Base-by-base conservation (phyloP, 1,140 invertebrate genomes). In the Drosophila sp. region DNA sequence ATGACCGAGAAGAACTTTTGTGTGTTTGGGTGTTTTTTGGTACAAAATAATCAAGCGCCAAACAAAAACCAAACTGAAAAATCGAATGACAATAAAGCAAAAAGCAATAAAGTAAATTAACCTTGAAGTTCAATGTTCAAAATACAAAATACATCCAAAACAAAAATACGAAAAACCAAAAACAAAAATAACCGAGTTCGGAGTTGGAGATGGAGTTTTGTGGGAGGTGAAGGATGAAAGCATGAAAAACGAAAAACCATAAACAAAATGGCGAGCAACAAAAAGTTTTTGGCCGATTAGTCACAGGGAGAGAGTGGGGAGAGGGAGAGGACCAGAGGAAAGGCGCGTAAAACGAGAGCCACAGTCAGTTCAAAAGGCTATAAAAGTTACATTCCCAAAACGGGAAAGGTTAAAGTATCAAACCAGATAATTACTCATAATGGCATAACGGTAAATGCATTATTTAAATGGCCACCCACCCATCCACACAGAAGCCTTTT, bases 91-190 rank as follows among this genome's bases (percentile, higher is more conserved):
- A 82, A 77, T 69, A 66, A 82, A 74, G 44, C 56, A 60, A 67
- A 38, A 64, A 70, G 72, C 66, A 80, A 71, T 82, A 75, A 82
- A 82, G 82, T 82, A 82, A 82, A 82, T 82, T 82, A 82, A 77
- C 67, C 75, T 75, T 82, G 80, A 82, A 83, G 80, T 79, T 83
- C 79, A 75, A 82, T 82, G 44, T 50, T 50, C 44, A 50, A 50
- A 23, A 47, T 47, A 50, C 23, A 50, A 50, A 44, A 44, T 11
- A 38, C 3, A 38, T 3, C 10, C 4, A 11, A 11, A 38, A 38
- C 35, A 38, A 41, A 17, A 41, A 7, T 25, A 47, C 23, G 23
- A 23, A 25, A 47, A 8, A 17, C 17, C 23, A 25, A 47, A 8
- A 50, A n/a, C 44, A 50, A 10, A 65, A 77, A 78, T 50, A 38